Conservation (phyloP, 2,797 vertebrate genomes). For the Leptoclinus maculatus region DNA sequence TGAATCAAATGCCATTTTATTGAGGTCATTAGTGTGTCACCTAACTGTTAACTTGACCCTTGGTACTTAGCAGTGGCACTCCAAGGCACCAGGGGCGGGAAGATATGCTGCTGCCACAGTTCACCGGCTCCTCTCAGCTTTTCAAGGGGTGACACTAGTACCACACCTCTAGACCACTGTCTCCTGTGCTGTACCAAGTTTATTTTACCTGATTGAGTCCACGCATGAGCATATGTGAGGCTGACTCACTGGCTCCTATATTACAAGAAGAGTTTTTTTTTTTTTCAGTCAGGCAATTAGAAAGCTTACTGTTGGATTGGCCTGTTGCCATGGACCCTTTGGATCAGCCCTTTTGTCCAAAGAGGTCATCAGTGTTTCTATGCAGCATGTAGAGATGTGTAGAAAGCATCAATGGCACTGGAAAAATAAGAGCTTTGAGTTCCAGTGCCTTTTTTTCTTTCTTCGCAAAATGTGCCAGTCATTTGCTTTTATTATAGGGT, state of each 20-base stretch:
- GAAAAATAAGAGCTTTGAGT: neutral
- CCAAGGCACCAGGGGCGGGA: conserved; percentile 61
- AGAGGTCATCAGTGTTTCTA: conserved; percentile 16
- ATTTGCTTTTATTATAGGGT: conserved; percentile 37
- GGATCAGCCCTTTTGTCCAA: neutral
- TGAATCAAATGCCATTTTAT: conserved; percentile 78
- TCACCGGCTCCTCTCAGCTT: conserved; percentile 32
- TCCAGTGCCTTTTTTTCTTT: neutral
- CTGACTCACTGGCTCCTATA: conserved; percentile 1
- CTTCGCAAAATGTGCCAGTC: conserved; percentile 8
- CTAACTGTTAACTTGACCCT: conserved; percentile 70
- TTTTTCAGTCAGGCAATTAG: neutral
- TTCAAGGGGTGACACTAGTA: conserved; percentile 4
- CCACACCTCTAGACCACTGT: neutral
- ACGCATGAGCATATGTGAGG: neutral
- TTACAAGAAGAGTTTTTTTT: conserved; percentile 8
- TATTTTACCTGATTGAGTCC: neutral
- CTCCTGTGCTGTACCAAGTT: conserved; percentile 2
- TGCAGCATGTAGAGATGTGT: neutral
- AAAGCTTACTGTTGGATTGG: conserved; percentile 1
- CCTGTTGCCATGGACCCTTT: conserved; percentile 26
- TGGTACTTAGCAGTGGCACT: conserved; percentile 72
- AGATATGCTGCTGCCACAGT: conserved; percentile 29
- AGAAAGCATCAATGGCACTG: neutral
- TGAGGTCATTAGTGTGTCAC: conserved; percentile 82